Base-by-base conservation (phyloP, 2,797 vertebrate genomes). In the Chelidonichthys spinosus region DNA sequence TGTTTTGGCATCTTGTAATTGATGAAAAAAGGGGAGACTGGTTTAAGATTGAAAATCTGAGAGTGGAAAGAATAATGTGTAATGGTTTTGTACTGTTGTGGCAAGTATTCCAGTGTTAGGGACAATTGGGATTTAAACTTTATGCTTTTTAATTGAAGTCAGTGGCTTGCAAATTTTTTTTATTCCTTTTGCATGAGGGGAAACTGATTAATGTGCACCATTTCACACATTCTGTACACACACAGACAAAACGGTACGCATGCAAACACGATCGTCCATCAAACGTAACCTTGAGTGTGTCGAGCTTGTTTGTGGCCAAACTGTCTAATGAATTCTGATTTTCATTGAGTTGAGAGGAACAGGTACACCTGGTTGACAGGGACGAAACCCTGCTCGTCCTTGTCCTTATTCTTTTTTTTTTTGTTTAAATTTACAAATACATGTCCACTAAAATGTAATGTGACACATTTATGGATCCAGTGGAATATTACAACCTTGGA, bases 1-100 rank as follows among this genome's bases (percentile, higher is more conserved):
- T 74, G 68, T 42, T 80, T 78, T 79, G 80, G 70, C 84, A 74
- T 72, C 55, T 75, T 73, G 79, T 84, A 84, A 88, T 69, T 82
- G 73, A 79, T 76, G 56, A 67, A 81, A 82, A 25, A 25, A 13
- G 40, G 14, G 5, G 58, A 13, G 33, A 50, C 11, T 61, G 63
- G 72, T 56, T 78, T 62, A 2, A 65, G 43, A 60, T 18, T n/a
- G 49, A 69, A 14, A 79, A 69, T 81, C 62, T 33, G 43, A 61
- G n/a, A 40, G 43, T 43, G 59, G 40, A 74, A 64, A 75, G 63
- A 70, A 63, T 60, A 52, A 72, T 58, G 18, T 18, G 33, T 9
- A 69, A 33, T 72, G 33, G 55, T 39, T 17, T 13, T 43, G 53
- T 54, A 42, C 6, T 61, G 42, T 58, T 69, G 33, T 63, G 53